Conservation (phyloP, 92 coral and sea anemone genomes). For the Plumapathes pennacea region DNA sequence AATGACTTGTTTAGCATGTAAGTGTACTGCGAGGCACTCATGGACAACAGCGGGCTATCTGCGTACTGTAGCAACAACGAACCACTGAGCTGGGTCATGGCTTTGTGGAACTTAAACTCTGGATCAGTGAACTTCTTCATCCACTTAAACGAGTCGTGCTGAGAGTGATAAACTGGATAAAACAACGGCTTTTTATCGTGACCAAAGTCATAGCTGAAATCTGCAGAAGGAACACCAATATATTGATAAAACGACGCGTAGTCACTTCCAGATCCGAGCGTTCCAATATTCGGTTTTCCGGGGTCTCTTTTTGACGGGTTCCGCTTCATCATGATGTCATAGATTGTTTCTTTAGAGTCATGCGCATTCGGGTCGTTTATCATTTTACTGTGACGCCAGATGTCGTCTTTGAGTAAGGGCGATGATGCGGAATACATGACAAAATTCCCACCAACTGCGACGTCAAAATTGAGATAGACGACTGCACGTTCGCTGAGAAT, state of each 20-base stretch:
- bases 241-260: constrained; percentile 76
- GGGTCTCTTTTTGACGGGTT: constrained; percentile 21
- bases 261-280: constrained; percentile 85
- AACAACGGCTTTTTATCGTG: constrained; percentile 32
- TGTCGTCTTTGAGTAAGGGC: constrained; percentile 51
- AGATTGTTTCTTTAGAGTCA: constrained; percentile 66
- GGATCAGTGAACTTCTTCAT: constrained; percentile 81
- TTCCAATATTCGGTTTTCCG: constrained; percentile 26
- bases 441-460: constrained; percentile 65
- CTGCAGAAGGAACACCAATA: constrained; percentile 80
- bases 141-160: constrained; percentile 89
- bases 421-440: constrained; percentile 9
- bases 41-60: constrained; percentile 69
- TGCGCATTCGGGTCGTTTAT: constrained; percentile 76
- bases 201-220: constrained; percentile 57
- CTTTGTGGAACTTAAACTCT: constrained; percentile 61
- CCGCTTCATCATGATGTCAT: constrained; percentile 72
- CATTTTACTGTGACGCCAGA: constrained; percentile 36
- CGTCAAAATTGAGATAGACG: constrained; percentile 75
- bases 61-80: constrained; percentile 58
- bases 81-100: constrained; percentile 62
- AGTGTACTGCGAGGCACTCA: constrained; percentile 48
- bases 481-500: constrained; percentile 58
- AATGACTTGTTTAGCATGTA: constrained; percentile 54
- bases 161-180: constrained; percentile 93